These are phyloP conservation scores for Poecilus cupreus DNA, from an alignment of 2,888 invertebrate species.

Conservation along the genomic window DNA sequence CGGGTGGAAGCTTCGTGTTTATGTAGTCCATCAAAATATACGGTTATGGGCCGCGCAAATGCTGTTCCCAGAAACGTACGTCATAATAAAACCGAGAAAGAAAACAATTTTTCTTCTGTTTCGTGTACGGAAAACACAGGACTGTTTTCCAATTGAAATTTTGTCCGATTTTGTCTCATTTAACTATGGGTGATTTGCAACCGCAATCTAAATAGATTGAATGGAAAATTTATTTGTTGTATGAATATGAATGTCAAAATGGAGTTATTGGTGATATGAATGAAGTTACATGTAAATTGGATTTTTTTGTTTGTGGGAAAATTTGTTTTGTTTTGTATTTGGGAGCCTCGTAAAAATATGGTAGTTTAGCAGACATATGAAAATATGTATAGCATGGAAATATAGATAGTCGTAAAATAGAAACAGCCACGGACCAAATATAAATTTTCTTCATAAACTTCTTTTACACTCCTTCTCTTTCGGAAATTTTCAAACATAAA, in stretches of 20 bases:
- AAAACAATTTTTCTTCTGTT: constrained; percentile 26
- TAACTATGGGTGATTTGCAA: constrained; percentile 35
- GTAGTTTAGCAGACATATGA: constrained; percentile 8
- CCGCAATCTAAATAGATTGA: constrained; percentile 23
- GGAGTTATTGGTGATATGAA: constrained; percentile 25
- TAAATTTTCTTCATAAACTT: background rate
- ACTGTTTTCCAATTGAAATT: constrained; percentile 22
- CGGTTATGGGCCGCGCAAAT: constrained; percentile 11
- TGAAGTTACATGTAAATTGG: constrained; percentile 34
- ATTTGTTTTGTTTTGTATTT: constrained; percentile 29
- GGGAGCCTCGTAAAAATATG: constrained; percentile 28
- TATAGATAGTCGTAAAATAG: background rate
- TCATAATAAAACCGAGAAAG: constrained; percentile 33
- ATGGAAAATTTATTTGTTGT: constrained; percentile 39
- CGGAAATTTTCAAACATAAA: background rate
- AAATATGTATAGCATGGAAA: background rate
- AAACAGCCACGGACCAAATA: background rate
- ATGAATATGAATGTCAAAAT: constrained; percentile 32
- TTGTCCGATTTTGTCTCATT: constrained; percentile 44
- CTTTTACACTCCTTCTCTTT: background rate
- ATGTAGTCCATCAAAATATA: constrained; percentile 54
- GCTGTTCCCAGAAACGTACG: constrained; percentile 32
- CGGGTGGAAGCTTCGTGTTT: constrained; percentile 47
- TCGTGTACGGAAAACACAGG: background rate
- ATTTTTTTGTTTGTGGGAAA: constrained; percentile 27